Evolutionary conservation across 1,140 invertebrate genomes (phyloP).

Genomic region (Trichogramma pretiosum): DNA sequence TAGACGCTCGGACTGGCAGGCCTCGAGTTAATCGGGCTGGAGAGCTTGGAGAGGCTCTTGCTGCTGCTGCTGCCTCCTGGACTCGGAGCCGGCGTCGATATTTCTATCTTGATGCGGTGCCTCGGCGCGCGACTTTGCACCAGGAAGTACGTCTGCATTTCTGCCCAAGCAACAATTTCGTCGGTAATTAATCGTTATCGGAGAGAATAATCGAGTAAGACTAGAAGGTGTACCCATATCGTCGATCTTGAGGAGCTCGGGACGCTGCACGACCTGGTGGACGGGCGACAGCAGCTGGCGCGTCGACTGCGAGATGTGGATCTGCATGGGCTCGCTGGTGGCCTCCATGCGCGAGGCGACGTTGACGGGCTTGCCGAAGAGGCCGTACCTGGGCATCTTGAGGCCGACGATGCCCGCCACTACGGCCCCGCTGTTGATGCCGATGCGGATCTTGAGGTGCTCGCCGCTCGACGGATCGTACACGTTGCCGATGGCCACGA

Average conservation of each 20-base stretch:
- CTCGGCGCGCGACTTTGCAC: not conserved
- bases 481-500: constrained; percentile 81
- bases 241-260: constrained; percentile 76
- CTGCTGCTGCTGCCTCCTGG: no score
- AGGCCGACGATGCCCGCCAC: constrained; percentile 90
- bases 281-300: constrained; percentile 63
- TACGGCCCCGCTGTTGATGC: constrained; percentile 81
- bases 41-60: no score
- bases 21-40: not conserved
- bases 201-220: no score
- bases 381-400: constrained; percentile 91
- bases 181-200: no score
- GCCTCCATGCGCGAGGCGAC: constrained; percentile 89
- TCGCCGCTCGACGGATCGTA: constrained; percentile 85
- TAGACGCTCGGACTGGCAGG: not conserved
- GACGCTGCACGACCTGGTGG: constrained; percentile 72
- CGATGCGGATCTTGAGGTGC: constrained; percentile 81
- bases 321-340: constrained; percentile 83
- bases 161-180: no score
- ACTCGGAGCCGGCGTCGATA: not conserved
- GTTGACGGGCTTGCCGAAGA: constrained; percentile 90
- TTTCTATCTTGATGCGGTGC: not conserved
- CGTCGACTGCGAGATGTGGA: constrained; percentile 88
- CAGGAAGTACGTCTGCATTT: no score
- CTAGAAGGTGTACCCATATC: constrained; percentile 84